Evolutionary conservation across 2,888 invertebrate species (phyloP).

Genomic region (Megalurothrips usitatus): DNA sequence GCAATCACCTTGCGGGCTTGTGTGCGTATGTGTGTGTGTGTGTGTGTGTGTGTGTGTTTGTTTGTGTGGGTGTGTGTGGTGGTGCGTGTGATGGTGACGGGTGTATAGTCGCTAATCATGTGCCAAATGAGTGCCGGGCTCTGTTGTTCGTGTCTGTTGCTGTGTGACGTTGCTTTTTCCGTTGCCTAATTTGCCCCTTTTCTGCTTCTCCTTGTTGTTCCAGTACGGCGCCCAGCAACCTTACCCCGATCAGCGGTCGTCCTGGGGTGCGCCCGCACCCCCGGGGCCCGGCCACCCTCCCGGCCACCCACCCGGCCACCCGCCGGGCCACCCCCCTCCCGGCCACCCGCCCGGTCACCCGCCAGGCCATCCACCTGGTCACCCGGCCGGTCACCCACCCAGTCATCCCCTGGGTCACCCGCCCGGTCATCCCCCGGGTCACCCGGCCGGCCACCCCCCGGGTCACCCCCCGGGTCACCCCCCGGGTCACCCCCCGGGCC

Average conservation of each 20-base stretch:
- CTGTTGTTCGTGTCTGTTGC: too few species aligned
- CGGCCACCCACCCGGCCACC: not conserved
- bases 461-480: constrained; percentile 29
- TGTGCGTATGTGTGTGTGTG: too few species aligned
- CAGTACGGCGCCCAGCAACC: constrained; percentile 7
- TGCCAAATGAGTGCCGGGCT: too few species aligned
- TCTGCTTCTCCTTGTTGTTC: not conserved
- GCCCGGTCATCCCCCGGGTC: constrained; percentile 30
- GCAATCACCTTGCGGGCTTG: not conserved
- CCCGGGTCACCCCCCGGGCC: constrained; percentile 30
- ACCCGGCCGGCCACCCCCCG: constrained; percentile 30
- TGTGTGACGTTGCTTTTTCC: too few species aligned
- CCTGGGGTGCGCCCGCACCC: not conserved
- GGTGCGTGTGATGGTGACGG: too few species aligned
- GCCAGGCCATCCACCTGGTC: constrained; percentile 27
- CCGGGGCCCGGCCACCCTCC: not conserved
- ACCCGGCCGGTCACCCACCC: constrained; percentile 32
- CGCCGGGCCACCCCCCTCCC: not conserved
- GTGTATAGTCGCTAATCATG: too few species aligned
- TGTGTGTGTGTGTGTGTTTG: too few species aligned
- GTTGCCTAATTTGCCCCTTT: too few species aligned
- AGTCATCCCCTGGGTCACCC: constrained; percentile 30
- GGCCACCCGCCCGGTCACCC: not conserved
- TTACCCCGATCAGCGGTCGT: constrained; percentile 12
- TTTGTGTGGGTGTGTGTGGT: too few species aligned